These are phyloP conservation scores for Pogonus chalceus DNA, from an alignment of 1,140 invertebrate genomes.

Conservation along the genomic window DNA sequence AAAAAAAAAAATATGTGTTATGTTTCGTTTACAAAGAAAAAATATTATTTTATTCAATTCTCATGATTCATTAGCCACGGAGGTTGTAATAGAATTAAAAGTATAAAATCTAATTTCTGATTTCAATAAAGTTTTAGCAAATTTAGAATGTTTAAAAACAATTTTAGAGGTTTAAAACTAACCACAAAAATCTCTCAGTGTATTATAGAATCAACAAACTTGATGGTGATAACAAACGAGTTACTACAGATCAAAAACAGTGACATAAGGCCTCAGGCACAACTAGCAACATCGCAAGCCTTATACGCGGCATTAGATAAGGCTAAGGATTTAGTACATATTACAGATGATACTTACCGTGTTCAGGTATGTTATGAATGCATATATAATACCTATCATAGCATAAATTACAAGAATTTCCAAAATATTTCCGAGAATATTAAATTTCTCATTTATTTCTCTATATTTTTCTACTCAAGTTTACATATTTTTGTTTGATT, in stretches of 20 bases:
- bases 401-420: no score
- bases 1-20: not conserved
- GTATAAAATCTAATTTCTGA: not conserved
- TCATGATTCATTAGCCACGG: not conserved
- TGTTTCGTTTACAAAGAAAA: not conserved
- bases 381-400: no score
- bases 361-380: slow-evolving; percentile 71
- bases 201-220: slow-evolving; percentile 56
- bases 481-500: not conserved
- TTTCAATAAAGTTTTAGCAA: not conserved
- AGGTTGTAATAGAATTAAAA: not conserved
- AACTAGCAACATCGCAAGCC: slow-evolving; percentile 60
- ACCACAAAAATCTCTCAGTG: slow-evolving; percentile 41
- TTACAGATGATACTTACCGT: slow-evolving; percentile 73
- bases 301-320: slow-evolving; percentile 75
- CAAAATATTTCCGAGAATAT: not conserved
- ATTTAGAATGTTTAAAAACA: not conserved
- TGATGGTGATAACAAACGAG: slow-evolving; percentile 61
- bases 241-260: slow-evolving; percentile 58
- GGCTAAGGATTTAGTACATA: slow-evolving; percentile 74
- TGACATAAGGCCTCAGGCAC: slow-evolving; percentile 53
- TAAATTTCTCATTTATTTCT: not conserved
- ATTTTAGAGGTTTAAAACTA: not conserved
- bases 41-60: not conserved
- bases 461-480: slow-evolving; percentile 1